Conservation (phyloP, 64 coral and sea anemone genomes). For the Stichodactyla mertensii region DNA sequence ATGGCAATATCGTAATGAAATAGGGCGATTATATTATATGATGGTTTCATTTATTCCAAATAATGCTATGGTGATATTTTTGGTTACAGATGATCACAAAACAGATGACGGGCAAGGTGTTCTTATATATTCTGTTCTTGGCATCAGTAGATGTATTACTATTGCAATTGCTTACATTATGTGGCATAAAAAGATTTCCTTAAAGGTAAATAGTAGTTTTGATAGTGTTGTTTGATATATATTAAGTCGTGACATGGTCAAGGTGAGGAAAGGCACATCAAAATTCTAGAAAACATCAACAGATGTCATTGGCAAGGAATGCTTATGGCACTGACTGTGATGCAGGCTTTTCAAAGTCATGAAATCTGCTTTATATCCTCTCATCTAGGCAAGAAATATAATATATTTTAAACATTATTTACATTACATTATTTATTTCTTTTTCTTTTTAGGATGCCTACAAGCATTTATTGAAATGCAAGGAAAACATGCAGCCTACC, state of each 20-base stretch:
- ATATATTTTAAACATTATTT: no score
- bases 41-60: background rate
- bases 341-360: no score
- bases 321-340: no score
- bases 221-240: background rate
- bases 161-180: constrained; percentile 85
- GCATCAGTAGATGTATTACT: constrained; percentile 77
- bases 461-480: constrained; percentile 80
- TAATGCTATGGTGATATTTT: background rate
- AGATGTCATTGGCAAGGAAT: no score
- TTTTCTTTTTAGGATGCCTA: constrained; percentile 64
- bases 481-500: constrained; percentile 85
- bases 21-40: no score
- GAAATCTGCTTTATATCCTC: no score
- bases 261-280: no score
- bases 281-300: no score
- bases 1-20: background rate
- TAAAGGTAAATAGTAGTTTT: constrained; percentile 43
- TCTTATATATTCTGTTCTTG: constrained; percentile 73
- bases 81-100: constrained; percentile 63
- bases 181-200: constrained; percentile 77
- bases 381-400: no score
- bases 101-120: constrained; percentile 68
- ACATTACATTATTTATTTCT: no score
- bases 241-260: no score